Percentiles rank a stretch among this genome's conserved stretches.
Conservation (phyloP, 2,797 vertebrate species). For the Sarcoramphus papa region DNA sequence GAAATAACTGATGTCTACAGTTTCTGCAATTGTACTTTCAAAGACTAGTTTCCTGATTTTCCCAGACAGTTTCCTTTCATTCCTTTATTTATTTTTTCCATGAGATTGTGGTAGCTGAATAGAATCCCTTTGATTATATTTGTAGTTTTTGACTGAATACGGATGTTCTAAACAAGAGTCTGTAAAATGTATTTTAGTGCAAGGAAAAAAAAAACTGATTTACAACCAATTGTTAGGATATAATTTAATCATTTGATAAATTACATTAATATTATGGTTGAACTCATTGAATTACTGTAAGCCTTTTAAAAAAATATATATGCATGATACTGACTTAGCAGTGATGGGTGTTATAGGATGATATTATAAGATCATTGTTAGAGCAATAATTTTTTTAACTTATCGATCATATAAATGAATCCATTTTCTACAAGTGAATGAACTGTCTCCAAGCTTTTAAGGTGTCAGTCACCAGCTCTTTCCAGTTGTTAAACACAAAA, state of each 20-base stretch:
- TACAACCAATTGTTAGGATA: background rate
- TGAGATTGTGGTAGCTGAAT: background rate
- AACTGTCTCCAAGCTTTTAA: background rate
- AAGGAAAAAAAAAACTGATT: background rate
- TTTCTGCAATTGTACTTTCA: background rate
- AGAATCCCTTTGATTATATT: background rate
- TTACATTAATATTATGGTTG: background rate
- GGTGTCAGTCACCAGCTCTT: background rate
- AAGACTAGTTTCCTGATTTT: background rate
- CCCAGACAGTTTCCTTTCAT: background rate
- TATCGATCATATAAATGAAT: background rate
- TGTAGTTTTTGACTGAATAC: background rate
- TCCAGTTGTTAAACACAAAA: background rate
- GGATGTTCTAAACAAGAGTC: background rate
- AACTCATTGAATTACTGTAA: background rate
- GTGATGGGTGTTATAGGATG: background rate
- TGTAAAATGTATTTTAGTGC: background rate
- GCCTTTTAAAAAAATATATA: background rate
- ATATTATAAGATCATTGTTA: background rate
- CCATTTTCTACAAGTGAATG: background rate
- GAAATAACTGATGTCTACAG: background rate
- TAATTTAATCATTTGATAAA: background rate
- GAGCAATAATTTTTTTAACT: background rate
- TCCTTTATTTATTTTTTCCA: background rate
- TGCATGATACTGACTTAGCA: background rate